Base-by-base conservation (phyloP, 2,797 vertebrate species). In the Pseudochaenichthys georgianus region DNA sequence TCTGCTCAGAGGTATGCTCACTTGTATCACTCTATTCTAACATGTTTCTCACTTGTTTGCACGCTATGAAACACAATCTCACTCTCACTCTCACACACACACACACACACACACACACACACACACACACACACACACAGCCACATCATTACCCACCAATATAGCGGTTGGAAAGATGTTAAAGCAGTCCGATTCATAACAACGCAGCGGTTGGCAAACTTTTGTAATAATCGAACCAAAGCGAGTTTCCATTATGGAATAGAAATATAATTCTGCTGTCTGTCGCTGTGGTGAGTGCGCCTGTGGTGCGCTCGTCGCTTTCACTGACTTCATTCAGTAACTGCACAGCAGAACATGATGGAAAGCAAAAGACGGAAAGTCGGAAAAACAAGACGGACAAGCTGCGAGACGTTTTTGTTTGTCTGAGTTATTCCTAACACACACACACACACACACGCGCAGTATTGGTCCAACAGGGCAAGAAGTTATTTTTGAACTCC, bases 221-320 rank as follows among this genome's bases (percentile, higher is more conserved):
- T 82, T 58, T 54, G 38, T 38, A 55, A 75, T 70, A 63, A 83
- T 71, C 9, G 9, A 79, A 59, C 53, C 23, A 9, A 38, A 70
- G 65, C 31, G 13, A 75, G 73, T 88, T 91, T 91, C 91, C 91
- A 78, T 81, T 23, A 9, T 19, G 64, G 77, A 80, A 64, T 31
- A 74, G 70, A 83, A 82, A 80, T 64, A 5, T 67, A 52, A 71
- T 81, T 82, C 68, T 64, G 55, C 0, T 31, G 60, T 72, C 67
- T 65, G 78, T 46, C 11, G 34, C 76, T 73, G 78, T 8, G 77
- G 82, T 78, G 28, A 13, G 9, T 21, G 80, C 23, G 23, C 23
- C 62, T 61, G 69, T 1, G 75, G 71, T 55, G 47, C 3, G 9
- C 64, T 5, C 1, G 50, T 34, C 16, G 4, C 42, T 71, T 75